Evolutionary conservation across 2,113 vertebrate species (phyloP), one percentile per base, ranked within the genome.

Genomic region (Oryzias curvinotus): DNA sequence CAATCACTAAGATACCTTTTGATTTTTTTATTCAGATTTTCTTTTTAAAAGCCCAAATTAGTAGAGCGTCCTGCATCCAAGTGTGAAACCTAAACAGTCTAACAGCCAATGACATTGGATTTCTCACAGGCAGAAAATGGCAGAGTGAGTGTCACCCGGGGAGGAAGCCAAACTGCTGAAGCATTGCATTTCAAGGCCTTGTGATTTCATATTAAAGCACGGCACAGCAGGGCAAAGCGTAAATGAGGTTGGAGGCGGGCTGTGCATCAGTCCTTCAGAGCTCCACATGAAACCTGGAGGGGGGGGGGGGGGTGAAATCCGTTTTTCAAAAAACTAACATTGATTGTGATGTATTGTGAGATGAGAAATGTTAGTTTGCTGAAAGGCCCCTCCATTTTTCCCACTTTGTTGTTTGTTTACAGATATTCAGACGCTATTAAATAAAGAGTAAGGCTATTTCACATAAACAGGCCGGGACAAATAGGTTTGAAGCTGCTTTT

Each of bases 351-450:
- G 77, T 53, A 82, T 85, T 45, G 78, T 50, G 36, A 53, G 62
- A 47, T 57, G 52, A 52, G 43, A 64, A 55, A 48, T 41, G 44
- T 63, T 52, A 18, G 69, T 62, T 54, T n/a, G 49, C 56, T 51
- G 36, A 69, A 61, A 74, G 51, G 47, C 17, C 17, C 19, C 62
- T 73, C 64, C 71, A 78, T 81, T 75, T 79, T 83, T 83, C 68
- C 59, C 58, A 62, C 80, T 77, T 80, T 80, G 73, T 49, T 73
- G 77, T 77, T 77, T 77, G 78, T 81, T 83, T 81, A 74, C 54
- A 68, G 14, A 45, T 63, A 74, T 62, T 72, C 63, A 2, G 60
- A 43, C 54, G 57, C 17, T 46, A 47, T 43, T 55, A 59, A 62
- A 72, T 18, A 48, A 69, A 67, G 57, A 69, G 60, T 19, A 36